Base-by-base conservation (phyloP, 2,113 vertebrate genomes). In the Perognathus longimembris region DNA sequence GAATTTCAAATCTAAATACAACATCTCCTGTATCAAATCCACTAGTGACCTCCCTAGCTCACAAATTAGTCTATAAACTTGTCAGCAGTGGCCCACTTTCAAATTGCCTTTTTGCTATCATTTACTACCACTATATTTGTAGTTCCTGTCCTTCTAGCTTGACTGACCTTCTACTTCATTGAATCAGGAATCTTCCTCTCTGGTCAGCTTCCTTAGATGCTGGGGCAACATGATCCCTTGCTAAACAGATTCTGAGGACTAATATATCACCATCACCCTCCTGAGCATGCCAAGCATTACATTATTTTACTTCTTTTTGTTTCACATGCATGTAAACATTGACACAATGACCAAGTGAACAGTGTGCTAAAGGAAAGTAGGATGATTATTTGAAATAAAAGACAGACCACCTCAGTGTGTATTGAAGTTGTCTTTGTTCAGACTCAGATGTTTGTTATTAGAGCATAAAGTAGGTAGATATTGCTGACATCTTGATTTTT, bases 161-260 rank as follows among this genome's bases (percentile, higher is more conserved):
- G 30, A 28, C 21, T 24, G 10, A 45, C 14, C 38, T 42, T 18
- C 57, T 63, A 7, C 74, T 85, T 38, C 50, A 76, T 94, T 77
- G 30, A 32, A 57, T 81, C 84, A 88, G 30, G 38, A 42, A 32
- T 84, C 45, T 9, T 76, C 63, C n/a, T 61, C 12, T 57, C 38
- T 67, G n/a, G 9, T 36, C 11, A 40, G 64, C 30, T 73, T 85
- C 40, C 36, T 18, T 77, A 85, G 89, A 78, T 63, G 38, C 88
- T 86, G 45, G 22, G 24, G 74, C 87, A 42, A 99, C 98, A 98
- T 99, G 98, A 99, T 99, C 95, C 98, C 99, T 95, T 99, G 98
- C 98, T 98, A 99, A 98, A 98, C 98, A 28, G 99, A 99, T 98
- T 99, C 99, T 88, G 98, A 99, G 95, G 98, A 98, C 98, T 99